Conservation (phyloP, 1,140 invertebrate species). For the Physella acuta region DNA sequence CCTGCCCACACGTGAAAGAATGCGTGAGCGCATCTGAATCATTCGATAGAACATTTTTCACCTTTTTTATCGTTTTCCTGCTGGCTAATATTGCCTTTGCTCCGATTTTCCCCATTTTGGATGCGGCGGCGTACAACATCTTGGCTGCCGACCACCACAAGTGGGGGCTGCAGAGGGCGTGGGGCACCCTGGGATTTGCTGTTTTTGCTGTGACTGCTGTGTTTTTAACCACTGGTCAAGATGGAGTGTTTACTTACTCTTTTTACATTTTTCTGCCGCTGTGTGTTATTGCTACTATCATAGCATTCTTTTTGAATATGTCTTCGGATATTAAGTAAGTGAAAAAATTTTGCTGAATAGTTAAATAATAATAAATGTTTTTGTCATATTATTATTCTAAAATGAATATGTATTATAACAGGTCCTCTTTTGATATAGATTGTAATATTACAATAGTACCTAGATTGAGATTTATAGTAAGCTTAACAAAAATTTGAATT, state of each 20-base stretch:
- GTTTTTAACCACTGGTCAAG: slow-evolving; percentile 43
- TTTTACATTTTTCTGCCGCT: slow-evolving; percentile 47
- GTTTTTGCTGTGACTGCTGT: slow-evolving; percentile 42
- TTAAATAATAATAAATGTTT: no score
- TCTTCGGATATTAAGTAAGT: slow-evolving; percentile 35
- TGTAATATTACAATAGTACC: no score
- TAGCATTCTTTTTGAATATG: slow-evolving; percentile 35
- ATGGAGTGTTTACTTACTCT: slow-evolving; percentile 36
- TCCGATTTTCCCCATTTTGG: slow-evolving; percentile 26
- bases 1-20: slow-evolving; percentile 30
- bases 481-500: no score
- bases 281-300: slow-evolving; percentile 29
- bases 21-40: slow-evolving; percentile 11
- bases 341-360: no score
- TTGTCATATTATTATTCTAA: no score
- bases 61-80: slow-evolving; percentile 28
- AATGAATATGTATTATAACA: no score
- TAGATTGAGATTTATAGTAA: no score
- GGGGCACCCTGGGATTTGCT: slow-evolving; percentile 31
- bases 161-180: slow-evolving; percentile 30
- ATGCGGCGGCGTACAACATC: slow-evolving; percentile 28
- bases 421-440: no score
- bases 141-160: slow-evolving; percentile 22
- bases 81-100: slow-evolving; percentile 29
- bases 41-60: slow-evolving; percentile 27